Conservation (phyloP, 1,140 invertebrate genomes). For the Megalonaias nervosa region DNA sequence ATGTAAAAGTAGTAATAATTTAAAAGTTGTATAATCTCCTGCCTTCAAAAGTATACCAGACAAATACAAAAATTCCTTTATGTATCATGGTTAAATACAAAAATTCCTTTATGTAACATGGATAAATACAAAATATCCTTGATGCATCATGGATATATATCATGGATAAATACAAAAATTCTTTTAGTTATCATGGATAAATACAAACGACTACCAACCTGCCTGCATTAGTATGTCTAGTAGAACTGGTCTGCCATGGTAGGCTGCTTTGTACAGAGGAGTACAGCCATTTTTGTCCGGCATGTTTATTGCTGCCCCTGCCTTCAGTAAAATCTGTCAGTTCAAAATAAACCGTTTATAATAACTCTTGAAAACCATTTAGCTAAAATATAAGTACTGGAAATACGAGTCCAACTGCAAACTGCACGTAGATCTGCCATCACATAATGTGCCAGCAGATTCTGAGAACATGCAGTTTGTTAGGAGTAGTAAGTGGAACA, state of each 20-base stretch:
- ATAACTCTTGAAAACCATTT: neutral
- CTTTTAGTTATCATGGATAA: neutral
- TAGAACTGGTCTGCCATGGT: slow-evolving; percentile 67
- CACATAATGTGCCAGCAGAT: no score
- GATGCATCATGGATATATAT: no score
- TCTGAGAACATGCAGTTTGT: no score
- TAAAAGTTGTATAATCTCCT: no score
- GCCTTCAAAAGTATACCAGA: no score
- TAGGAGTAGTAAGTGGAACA: no score
- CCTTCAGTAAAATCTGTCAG: slow-evolving; percentile 63
- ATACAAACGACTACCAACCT: slow-evolving; percentile 43
- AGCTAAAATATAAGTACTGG: no score
- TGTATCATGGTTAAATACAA: neutral
- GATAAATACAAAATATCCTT: neutral
- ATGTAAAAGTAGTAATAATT: no score
- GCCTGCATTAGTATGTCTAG: slow-evolving; percentile 65
- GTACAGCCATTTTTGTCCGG: slow-evolving; percentile 67
- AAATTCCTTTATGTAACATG: no score
- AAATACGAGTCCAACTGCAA: no score
- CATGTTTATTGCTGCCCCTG: slow-evolving; percentile 65
- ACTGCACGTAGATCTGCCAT: no score
- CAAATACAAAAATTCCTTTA: no score
- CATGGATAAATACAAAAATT: neutral
- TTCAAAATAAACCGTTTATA: neutral
- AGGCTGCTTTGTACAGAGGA: slow-evolving; percentile 69